These are phyloP conservation scores for Stigmatopora nigra DNA, from an alignment of 2,113 vertebrate species.

Conservation along the genomic window DNA sequence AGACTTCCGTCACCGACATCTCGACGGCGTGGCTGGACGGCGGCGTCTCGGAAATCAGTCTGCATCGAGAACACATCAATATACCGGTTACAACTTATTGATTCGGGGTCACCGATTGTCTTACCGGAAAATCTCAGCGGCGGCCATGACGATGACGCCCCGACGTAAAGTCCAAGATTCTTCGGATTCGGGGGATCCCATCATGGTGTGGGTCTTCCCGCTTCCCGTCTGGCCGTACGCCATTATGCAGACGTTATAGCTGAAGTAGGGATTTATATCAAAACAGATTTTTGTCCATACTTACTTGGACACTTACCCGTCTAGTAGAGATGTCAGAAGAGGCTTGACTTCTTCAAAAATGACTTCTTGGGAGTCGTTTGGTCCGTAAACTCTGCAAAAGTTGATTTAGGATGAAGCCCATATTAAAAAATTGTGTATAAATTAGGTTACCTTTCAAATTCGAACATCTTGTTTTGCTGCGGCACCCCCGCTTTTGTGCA, in stretches of 20 bases:
- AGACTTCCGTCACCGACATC: slow-evolving; percentile 79
- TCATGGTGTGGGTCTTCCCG: slow-evolving; percentile 82
- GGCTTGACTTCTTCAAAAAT: slow-evolving; percentile 78
- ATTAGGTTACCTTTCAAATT: slow-evolving; percentile 65
- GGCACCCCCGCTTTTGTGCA: slow-evolving; percentile 47
- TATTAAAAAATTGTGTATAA: background rate
- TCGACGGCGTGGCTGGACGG: slow-evolving; percentile 64
- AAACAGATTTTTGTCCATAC: background rate
- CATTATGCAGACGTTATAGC: slow-evolving; percentile 83
- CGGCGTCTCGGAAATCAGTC: slow-evolving; percentile 77
- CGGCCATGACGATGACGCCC: slow-evolving; percentile 77
- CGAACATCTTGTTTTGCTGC: slow-evolving; percentile 61
- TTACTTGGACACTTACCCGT: slow-evolving; percentile 68
- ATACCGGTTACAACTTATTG: background rate
- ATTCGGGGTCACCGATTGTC: background rate
- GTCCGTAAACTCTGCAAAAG: slow-evolving; percentile 70
- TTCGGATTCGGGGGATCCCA: slow-evolving; percentile 63
- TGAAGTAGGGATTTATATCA: slow-evolving; percentile 30
- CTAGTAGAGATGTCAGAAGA: slow-evolving; percentile 76
- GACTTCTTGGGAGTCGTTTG: slow-evolving; percentile 65
- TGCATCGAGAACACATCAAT: slow-evolving; percentile 26
- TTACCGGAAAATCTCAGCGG: slow-evolving; percentile 78
- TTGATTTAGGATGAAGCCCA: background rate
- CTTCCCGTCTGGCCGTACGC: slow-evolving; percentile 84
- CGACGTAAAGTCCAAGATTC: slow-evolving; percentile 25